phyloP scores from a whole-genome alignment of 2,888 invertebrate species.

The Watsonalla binaria region DNA sequence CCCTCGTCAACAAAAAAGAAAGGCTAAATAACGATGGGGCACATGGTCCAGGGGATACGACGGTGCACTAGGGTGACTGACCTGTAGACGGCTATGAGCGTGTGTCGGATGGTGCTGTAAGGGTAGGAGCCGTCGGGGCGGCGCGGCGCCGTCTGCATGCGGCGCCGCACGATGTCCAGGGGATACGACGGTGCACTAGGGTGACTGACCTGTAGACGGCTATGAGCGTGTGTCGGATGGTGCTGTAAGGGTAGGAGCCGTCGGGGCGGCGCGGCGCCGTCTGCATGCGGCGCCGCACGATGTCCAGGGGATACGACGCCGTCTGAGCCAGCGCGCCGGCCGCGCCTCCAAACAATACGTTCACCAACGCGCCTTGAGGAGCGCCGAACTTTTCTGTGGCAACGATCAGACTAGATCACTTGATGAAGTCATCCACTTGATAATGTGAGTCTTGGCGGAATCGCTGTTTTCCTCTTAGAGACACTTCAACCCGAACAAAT shows the following conservation, averaged over 20 bases:
- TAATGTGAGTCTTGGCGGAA: no score
- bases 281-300: constrained; percentile 85
- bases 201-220: constrained; percentile 83
- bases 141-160: no score
- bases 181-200: neutral
- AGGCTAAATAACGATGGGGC: no score
- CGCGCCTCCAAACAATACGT: constrained; percentile 90
- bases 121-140: no score
- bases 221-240: constrained; percentile 82
- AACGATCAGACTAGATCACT: neutral
- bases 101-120: no score
- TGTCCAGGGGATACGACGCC: constrained; percentile 97
- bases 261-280: constrained; percentile 72
- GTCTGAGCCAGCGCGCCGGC: constrained; percentile 97
- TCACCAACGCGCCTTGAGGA: constrained; percentile 74
- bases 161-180: neutral
- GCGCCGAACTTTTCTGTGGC: constrained; percentile 35
- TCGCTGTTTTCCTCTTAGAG: no score
- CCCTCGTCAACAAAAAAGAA: no score
- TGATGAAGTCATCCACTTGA: no score
- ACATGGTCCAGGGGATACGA: no score
- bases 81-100: neutral
- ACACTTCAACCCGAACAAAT: no score
- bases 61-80: neutral
- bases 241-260: constrained; percentile 76